A percentile compares a stretch with the other conserved stretches of the same genome.
Conservation (phyloP, 2,113 vertebrate genomes). For the Ciconia maguari region DNA sequence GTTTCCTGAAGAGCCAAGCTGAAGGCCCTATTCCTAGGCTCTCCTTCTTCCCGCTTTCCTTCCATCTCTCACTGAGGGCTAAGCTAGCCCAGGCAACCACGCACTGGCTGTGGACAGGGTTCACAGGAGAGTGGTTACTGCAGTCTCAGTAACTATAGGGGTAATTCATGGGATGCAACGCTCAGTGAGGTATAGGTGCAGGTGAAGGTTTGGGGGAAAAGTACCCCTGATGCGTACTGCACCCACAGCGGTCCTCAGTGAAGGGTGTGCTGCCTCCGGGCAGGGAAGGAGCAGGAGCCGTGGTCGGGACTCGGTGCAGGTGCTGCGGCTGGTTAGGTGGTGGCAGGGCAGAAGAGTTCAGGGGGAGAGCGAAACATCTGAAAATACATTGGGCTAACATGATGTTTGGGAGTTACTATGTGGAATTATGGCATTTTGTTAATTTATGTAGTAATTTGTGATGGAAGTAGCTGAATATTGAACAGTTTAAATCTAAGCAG, state of each 20-base stretch:
- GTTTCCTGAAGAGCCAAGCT: background rate
- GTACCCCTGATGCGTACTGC: background rate
- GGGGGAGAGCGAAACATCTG: background rate
- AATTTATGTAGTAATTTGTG: conserved; percentile 25
- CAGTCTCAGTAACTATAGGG: background rate
- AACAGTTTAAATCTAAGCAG: conserved; percentile 33
- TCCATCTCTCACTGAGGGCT: background rate
- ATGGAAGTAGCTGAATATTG: conserved; percentile 29
- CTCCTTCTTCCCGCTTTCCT: background rate
- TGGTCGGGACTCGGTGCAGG: rapidly evolving
- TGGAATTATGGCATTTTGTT: background rate
- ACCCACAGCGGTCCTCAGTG: background rate
- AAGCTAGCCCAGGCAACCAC: background rate
- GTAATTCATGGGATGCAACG: background rate
- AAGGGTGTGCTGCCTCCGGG: background rate
- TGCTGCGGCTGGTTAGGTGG: background rate
- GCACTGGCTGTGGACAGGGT: background rate
- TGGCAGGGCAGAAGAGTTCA: background rate
- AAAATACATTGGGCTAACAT: background rate
- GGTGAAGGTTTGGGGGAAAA: background rate
- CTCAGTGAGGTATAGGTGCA: background rate
- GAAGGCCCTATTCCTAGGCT: background rate
- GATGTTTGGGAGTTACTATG: background rate
- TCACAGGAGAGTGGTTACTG: background rate
- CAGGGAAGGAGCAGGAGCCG: background rate